Evolutionary conservation across 2,888 invertebrate genomes (phyloP).

Genomic region (Coelinius sp.): DNA sequence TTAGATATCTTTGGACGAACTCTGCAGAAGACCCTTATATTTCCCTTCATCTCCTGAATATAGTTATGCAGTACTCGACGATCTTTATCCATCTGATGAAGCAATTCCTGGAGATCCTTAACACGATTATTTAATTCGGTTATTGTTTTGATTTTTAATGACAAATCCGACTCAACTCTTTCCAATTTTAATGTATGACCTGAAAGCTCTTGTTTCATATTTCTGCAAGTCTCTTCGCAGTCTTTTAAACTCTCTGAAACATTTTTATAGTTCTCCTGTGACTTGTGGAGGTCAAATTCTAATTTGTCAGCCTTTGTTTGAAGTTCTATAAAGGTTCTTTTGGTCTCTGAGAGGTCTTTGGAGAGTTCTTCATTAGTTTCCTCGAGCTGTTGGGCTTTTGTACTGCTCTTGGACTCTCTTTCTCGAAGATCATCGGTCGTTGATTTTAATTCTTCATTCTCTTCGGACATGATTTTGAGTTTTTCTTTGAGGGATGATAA

Average conservation of each 20-base stretch:
- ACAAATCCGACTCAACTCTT: conserved; percentile 59
- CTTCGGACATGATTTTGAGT: conserved; percentile 74
- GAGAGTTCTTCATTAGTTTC: conserved; percentile 70
- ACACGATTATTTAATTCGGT: conserved; percentile 59
- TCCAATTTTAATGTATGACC: conserved; percentile 49
- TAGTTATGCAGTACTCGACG: conserved; percentile 79
- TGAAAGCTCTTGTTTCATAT: conserved; percentile 58
- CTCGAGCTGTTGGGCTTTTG: conserved; percentile 55
- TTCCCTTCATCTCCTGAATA: conserved; percentile 84
- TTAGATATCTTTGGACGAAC: conserved; percentile 79
- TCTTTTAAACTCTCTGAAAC: conserved; percentile 59
- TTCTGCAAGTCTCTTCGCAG: conserved; percentile 73
- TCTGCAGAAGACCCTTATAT: conserved; percentile 85
- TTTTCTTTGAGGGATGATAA: conserved; percentile 78
- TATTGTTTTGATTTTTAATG: conserved; percentile 47
- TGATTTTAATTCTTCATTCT: conserved; percentile 50
- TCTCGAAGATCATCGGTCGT: conserved; percentile 50
- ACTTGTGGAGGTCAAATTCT: conserved; percentile 62
- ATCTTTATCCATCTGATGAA: conserved; percentile 72
- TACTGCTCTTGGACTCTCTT: conserved; percentile 47
- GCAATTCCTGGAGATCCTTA: conserved; percentile 72
- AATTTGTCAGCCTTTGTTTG: conserved; percentile 67
- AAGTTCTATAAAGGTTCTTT: conserved; percentile 72
- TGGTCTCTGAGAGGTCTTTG: conserved; percentile 75
- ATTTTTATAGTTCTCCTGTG: conserved; percentile 70